A percentile compares a stretch with the other conserved stretches of the same genome.
phyloP scores from a whole-genome alignment of 1,140 invertebrate species.

The Cydia pomonella region DNA sequence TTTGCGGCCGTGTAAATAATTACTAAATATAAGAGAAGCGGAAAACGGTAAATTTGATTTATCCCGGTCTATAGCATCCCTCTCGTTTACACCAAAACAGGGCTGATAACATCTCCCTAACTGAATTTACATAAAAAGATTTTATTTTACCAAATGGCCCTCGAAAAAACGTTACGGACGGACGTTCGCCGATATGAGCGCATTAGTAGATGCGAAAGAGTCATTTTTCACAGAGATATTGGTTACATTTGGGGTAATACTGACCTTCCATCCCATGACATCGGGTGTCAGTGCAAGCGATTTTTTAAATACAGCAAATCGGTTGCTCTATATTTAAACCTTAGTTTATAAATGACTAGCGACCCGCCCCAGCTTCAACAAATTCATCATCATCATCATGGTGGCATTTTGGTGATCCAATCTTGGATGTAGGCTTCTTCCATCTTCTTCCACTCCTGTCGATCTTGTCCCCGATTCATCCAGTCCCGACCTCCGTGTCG shows the following conservation, averaged over 20 bases:
- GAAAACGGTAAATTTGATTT: constrained; percentile 18
- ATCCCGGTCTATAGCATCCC: neutral
- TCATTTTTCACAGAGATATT: constrained; percentile 41
- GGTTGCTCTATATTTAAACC: neutral
- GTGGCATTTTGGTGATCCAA: no score
- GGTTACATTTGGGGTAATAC: constrained; percentile 38
- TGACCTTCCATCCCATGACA: constrained; percentile 39
- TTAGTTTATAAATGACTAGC: no score
- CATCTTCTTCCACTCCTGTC: no score
- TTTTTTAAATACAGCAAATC: neutral
- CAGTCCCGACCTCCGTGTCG: no score
- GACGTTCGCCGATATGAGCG: constrained; percentile 34
- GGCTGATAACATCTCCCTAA: constrained; percentile 20
- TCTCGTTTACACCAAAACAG: constrained; percentile 14
- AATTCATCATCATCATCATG: no score
- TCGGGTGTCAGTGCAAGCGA: constrained; percentile 4
- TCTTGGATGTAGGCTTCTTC: no score
- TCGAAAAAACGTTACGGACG: constrained; percentile 15
- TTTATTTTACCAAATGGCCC: constrained; percentile 28
- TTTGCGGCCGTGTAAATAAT: constrained; percentile 6
- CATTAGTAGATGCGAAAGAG: constrained; percentile 39
- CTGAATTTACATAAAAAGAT: constrained; percentile 28
- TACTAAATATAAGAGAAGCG: constrained; percentile 7
- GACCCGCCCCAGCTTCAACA: no score
- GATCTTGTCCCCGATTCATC: no score